phyloP scores from a whole-genome alignment of 1,140 invertebrate species.

The Bombus fervidus region DNA sequence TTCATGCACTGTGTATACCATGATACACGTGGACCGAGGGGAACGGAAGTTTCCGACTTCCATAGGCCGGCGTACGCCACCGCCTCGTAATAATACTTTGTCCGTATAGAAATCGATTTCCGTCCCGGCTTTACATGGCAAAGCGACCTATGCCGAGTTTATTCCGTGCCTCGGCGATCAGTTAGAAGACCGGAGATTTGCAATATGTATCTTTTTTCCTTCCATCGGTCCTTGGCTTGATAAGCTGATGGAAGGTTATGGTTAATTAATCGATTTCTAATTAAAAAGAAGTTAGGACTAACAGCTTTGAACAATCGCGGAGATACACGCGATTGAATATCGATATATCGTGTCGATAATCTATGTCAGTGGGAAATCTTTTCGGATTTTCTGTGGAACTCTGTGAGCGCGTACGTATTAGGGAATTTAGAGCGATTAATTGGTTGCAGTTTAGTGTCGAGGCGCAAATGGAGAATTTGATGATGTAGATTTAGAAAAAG shows the following conservation, averaged over 20 bases:
- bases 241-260: not conserved
- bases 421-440: too few relatives aligned
- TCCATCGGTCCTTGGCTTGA: not conserved
- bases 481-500: too few relatives aligned
- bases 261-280: not conserved
- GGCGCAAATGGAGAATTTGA: too few relatives aligned
- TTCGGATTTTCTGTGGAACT: not conserved
- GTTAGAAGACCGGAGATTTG: not conserved
- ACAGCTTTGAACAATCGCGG: not conserved
- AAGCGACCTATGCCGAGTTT: not conserved
- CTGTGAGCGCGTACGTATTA: too few relatives aligned
- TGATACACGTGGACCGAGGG: not conserved
- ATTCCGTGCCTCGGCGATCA: not conserved
- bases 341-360: not conserved
- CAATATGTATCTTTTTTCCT: not conserved
- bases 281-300: not conserved
- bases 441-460: too few relatives aligned
- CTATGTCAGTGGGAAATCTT: not conserved
- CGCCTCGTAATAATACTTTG: slow-evolving; percentile 30
- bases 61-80: not conserved
- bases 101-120: slow-evolving; percentile 31
- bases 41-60: not conserved
- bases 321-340: not conserved
- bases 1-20: not conserved
- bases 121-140: not conserved